Conservation (phyloP, 2,888 invertebrate genomes). For the Pachycephus smyrnensis region DNA sequence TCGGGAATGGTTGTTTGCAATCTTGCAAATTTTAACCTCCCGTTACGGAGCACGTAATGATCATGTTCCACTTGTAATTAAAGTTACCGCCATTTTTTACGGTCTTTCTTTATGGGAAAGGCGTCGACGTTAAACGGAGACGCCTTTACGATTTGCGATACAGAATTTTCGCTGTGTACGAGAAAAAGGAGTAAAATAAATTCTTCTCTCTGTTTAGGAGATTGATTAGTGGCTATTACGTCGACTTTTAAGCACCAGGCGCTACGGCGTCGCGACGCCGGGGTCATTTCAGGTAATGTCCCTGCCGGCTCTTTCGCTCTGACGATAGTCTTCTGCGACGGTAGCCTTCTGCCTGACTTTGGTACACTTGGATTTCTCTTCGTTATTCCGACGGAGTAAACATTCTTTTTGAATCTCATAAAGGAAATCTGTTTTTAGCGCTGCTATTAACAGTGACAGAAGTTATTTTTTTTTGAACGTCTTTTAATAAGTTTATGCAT, state of each 20-base stretch:
- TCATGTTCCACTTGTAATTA: neutral
- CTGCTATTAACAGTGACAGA: too few species aligned
- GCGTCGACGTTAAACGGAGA: neutral
- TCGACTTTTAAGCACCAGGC: neutral
- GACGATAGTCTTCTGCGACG: neutral
- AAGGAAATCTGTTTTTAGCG: too few species aligned
- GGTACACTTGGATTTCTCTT: neutral
- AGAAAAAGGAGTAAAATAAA: neutral
- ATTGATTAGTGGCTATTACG: neutral
- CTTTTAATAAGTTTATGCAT: too few species aligned
- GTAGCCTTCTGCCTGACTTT: neutral
- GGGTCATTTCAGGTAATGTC: neutral
- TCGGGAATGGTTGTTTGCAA: neutral
- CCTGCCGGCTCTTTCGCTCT: too few species aligned
- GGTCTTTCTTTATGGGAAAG: neutral
- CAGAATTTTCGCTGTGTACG: neutral
- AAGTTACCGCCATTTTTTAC: neutral
- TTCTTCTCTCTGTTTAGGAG: neutral
- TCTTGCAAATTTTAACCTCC: neutral
- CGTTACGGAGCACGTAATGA: neutral
- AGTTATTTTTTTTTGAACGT: neutral
- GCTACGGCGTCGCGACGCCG: neutral
- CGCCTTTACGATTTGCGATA: neutral
- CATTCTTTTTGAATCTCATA: too few species aligned
- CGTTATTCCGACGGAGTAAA: neutral